Evolutionary conservation across 64 coral and sea anemone genomes (phyloP).

Genomic region (Pocillopora verrucosa): DNA sequence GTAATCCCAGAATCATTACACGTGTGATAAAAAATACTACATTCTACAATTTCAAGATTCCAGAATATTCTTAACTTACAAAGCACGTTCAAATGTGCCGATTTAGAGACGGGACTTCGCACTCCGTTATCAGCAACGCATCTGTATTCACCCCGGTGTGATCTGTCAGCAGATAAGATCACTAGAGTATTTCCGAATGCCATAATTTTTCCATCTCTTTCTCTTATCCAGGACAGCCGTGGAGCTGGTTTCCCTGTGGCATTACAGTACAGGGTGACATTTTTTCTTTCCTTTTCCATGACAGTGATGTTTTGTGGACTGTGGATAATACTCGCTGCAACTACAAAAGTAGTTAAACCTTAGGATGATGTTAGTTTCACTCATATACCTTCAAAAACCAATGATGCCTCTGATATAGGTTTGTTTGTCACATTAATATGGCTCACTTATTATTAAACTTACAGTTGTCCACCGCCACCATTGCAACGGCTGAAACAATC

Average conservation of each 20-base stretch:
- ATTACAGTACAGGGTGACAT: slow-evolving; percentile 62
- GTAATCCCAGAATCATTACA: background rate
- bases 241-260: slow-evolving; percentile 62
- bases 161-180: slow-evolving; percentile 19
- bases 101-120: slow-evolving; percentile 31
- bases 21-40: too few relatives aligned
- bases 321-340: slow-evolving; percentile 31
- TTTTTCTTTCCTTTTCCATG: background rate
- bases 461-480: slow-evolving; percentile 7
- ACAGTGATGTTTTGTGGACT: slow-evolving; percentile 55
- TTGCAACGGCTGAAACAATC: background rate
- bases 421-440: too few relatives aligned
- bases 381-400: too few relatives aligned
- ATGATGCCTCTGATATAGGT: too few relatives aligned
- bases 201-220: slow-evolving; percentile 12
- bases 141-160: slow-evolving; percentile 48
- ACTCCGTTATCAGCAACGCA: slow-evolving; percentile 77
- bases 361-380: background rate
- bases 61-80: slow-evolving; percentile 57
- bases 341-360: slow-evolving; percentile 24
- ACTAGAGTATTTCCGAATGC: slow-evolving; percentile 3
- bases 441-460: background rate
- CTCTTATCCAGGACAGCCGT: slow-evolving; percentile 53
- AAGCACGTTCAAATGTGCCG: slow-evolving; percentile 34
- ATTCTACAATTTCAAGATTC: background rate